These are phyloP conservation scores for Sinohyriopsis cumingii DNA, from an alignment of 2,888 invertebrate genomes.

Conservation along the genomic window DNA sequence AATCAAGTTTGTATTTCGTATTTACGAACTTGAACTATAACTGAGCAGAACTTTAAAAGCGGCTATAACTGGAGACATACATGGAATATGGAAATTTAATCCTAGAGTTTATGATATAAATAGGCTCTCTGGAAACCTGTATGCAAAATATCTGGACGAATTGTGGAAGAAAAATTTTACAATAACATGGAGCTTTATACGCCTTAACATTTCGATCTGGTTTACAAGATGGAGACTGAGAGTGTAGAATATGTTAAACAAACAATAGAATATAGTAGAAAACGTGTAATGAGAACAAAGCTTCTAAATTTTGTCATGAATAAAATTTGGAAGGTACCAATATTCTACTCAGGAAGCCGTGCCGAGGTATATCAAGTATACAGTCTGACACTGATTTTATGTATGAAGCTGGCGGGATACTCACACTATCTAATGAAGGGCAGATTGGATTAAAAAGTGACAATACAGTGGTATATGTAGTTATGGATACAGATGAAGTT, in stretches of 20 bases:
- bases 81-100: no score
- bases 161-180: not conserved
- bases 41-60: no score
- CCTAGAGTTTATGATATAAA: no score
- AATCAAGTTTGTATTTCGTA: no score
- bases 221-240: no score
- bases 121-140: no score
- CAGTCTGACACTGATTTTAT: constrained; percentile 8
- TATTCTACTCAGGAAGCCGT: constrained; percentile 3
- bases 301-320: not conserved
- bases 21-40: no score
- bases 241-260: no score
- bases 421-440: not conserved
- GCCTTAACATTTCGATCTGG: no score
- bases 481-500: constrained; percentile 1
- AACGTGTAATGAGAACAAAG: not conserved
- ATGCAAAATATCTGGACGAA: no score
- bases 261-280: not conserved
- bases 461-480: not conserved
- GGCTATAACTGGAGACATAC: no score
- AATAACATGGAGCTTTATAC: no score
- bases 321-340: not conserved
- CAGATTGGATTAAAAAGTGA: not conserved
- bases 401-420: constrained; percentile 1
- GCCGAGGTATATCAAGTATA: not conserved